phyloP scores from a whole-genome alignment of 2,888 invertebrate species.

The Sarcophaga carnaria region DNA sequence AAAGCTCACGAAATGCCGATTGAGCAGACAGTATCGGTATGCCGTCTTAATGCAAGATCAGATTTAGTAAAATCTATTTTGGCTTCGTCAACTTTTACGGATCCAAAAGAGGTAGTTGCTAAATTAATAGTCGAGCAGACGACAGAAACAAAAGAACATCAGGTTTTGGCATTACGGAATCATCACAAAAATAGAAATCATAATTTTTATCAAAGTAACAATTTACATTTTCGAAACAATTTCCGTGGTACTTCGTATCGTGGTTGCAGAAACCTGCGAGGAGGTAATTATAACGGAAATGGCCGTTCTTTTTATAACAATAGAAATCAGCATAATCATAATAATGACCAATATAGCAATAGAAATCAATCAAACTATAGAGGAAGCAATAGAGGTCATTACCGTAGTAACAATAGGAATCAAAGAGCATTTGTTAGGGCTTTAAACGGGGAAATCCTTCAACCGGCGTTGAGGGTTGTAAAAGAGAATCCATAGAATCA shows the following conservation, averaged over 20 bases:
- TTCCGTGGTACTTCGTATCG: neutral
- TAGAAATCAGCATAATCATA: neutral
- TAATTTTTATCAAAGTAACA: neutral
- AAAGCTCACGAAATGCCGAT: constrained; percentile 43
- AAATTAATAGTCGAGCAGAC: constrained; percentile 35
- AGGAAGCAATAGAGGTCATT: neutral
- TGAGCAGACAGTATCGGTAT: constrained; percentile 30
- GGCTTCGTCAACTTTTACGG: constrained; percentile 9
- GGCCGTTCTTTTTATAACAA: neutral
- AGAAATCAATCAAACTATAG: neutral
- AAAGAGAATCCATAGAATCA: neutral
- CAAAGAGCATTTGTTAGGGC: constrained; percentile 5
- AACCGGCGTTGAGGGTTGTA: constrained; percentile 5
- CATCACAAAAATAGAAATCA: neutral
- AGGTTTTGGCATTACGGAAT: constrained; percentile 13
- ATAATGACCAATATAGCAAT: neutral
- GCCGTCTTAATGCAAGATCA: constrained; percentile 31
- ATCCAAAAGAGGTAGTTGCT: constrained; percentile 32
- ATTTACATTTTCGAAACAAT: constrained; percentile 5
- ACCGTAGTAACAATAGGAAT: constrained; percentile 7
- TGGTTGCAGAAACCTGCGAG: neutral
- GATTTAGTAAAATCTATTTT: constrained; percentile 33
- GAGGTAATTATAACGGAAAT: constrained; percentile 4
- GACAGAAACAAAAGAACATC: constrained; percentile 20
- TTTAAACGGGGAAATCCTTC: constrained; percentile 39